Evolutionary conservation across 2,113 vertebrate genomes (phyloP), one percentile per base, ranked within the genome.

Genomic region (Cebidichthys violaceus): DNA sequence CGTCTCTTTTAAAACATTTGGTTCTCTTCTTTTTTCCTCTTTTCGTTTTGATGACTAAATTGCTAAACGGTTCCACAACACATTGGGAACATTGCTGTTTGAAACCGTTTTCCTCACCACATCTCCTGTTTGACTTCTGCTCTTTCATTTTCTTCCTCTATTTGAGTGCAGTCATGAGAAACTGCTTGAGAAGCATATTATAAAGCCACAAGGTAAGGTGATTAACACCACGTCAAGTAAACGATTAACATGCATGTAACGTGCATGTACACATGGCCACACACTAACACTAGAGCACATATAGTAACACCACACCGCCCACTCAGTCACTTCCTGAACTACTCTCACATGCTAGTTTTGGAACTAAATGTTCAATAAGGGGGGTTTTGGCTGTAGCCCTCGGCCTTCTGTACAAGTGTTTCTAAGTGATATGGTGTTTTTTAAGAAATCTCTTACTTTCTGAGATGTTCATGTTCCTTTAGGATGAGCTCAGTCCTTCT

Each of bases 381-480:
- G 59, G 71, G 57, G 13, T 47, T 33, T 33, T 3, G 3, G 20
- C 33, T 17, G n/a, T 17, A 14, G 24, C 24, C 27, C 11, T 24
- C 1, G 20, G 15, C 59, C 9, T 35, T 11, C 4, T 18, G 24
- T 31, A n/a, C 2, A 0, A 37, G 39, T 68, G 39, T 9, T 68
- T 74, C 43, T 24, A 39, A 22, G 31, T 52, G 2, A 68, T 9
- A 35, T 15, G 39, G 9, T 27, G 9, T 31, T 47, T 73, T 27
- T 17, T 47, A 39, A 71, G 22, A 79, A 37, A 27, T 22, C 1
- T 62, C 96, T 83, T 95, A 98, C 97, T 96, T 97, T 85, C 95
- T 92, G 78, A 98, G 96, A 89, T 98, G 97, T 0, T 98, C 96
- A 0, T 97, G 96, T 73, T 98, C 97, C 94, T 98, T 98, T 84